Evolutionary conservation across 1,140 invertebrate species (phyloP).

Genomic region (Bathynomus jamesi): DNA sequence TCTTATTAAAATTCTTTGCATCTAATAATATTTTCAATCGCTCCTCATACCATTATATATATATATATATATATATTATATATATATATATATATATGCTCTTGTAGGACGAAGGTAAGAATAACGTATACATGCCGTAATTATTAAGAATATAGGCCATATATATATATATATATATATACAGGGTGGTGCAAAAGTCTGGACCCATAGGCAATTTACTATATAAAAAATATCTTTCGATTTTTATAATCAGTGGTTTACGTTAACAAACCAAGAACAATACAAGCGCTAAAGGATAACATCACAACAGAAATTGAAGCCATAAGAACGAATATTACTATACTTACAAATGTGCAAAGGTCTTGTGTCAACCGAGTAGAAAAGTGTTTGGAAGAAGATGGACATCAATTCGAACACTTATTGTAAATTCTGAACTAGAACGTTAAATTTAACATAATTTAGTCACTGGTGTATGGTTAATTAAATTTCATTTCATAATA

Average conservation of each 20-base stretch:
- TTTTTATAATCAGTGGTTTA: not conserved
- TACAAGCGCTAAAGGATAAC: not conserved
- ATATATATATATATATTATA: not conserved
- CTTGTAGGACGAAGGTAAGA: not conserved
- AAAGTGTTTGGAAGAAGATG: no score
- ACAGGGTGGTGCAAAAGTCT: not conserved
- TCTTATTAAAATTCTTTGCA: not conserved
- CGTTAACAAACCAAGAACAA: not conserved
- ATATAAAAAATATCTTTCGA: not conserved
- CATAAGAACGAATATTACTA: no score
- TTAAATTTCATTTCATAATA: no score
- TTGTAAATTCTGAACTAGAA: no score
- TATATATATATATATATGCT: not conserved
- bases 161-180: slow-evolving; percentile 3
- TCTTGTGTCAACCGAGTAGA: no score
- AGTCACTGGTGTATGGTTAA: no score
- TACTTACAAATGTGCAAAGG: no score
- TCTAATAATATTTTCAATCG: not conserved
- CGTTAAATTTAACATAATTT: no score
- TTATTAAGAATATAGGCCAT: not conserved
- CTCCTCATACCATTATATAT: not conserved
- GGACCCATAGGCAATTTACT: not conserved
- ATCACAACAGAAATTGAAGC: no score
- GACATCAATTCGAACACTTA: no score
- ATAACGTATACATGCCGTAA: not conserved